Conservation (phyloP, 2,797 vertebrate species). For the Gambusia yucatana region DNA sequence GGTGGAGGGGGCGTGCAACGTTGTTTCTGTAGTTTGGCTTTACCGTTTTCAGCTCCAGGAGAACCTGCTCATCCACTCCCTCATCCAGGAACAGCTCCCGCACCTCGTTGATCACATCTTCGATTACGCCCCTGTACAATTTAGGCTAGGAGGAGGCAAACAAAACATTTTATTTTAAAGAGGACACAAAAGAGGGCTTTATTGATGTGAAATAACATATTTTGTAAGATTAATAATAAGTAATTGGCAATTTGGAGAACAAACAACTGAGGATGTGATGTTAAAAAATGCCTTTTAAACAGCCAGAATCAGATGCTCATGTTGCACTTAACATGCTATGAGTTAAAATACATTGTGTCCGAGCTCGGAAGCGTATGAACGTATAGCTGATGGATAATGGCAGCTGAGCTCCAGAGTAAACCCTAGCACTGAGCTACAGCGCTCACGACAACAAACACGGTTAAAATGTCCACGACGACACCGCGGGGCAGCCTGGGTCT, state of each 20-base stretch:
- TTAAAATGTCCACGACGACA: not conserved
- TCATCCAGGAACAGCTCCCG: slow-evolving; percentile 98
- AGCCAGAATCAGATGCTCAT: not conserved
- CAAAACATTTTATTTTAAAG: not conserved
- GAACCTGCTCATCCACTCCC: slow-evolving; percentile 97
- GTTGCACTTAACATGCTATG: not conserved
- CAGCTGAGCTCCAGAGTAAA: not conserved
- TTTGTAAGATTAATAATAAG: not conserved
- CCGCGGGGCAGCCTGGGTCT: not conserved
- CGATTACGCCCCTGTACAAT: slow-evolving; percentile 95
- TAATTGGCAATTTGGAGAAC: not conserved
- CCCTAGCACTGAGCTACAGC: not conserved
- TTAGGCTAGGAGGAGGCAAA: slow-evolving; percentile 85
- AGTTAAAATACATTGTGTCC: not conserved
- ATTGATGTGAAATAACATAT: not conserved
- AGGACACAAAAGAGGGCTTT: not conserved
- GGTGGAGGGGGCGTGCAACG: rapidly evolving
- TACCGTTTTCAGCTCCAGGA: slow-evolving; percentile 97
- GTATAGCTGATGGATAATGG: not conserved
- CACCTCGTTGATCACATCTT: slow-evolving; percentile 98
- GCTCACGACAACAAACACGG: not conserved
- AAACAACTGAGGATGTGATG: not conserved
- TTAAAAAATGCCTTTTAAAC: not conserved
- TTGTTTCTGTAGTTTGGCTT: not conserved
- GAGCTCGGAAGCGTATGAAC: not conserved